phyloP scores from a whole-genome alignment of 2,797 vertebrate genomes.

The Acipenser transmontanus region DNA sequence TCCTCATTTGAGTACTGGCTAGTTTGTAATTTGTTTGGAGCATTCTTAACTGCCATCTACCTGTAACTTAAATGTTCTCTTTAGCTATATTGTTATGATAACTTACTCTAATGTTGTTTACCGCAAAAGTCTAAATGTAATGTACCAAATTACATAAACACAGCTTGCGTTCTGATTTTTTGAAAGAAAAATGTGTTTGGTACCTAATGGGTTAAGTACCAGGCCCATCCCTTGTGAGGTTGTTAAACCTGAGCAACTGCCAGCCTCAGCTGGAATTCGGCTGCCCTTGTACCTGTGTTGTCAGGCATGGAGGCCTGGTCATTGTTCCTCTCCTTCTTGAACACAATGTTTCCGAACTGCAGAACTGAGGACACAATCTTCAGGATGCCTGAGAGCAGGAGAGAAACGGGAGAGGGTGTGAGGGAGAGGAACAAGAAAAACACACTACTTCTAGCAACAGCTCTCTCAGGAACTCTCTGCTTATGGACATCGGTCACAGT shows the following conservation, averaged over 20 bases:
- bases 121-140: too few relatives aligned
- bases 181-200: too few relatives aligned
- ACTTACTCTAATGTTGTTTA: too few relatives aligned
- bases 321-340: conserved; percentile 95
- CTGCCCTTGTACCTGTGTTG: conserved; percentile 74
- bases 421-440: background rate
- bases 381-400: conserved; percentile 66
- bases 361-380: conserved; percentile 89
- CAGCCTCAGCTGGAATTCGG: background rate
- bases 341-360: conserved; percentile 90
- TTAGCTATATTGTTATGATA: too few relatives aligned
- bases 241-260: background rate
- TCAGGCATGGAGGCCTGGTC: conserved; percentile 97
- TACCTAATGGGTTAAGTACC: too few relatives aligned
- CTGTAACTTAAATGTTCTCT: too few relatives aligned
- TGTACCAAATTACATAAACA: too few relatives aligned
- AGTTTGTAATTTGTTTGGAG: too few relatives aligned
- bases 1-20: too few relatives aligned
- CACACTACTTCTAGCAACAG: background rate
- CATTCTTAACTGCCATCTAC: too few relatives aligned
- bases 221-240: background rate
- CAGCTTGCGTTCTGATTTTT: too few relatives aligned
- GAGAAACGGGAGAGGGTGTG: conserved; percentile 14
- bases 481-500: too few relatives aligned
- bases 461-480: background rate